phyloP scores from a whole-genome alignment of 2,113 vertebrate species.

The Perca schrenkii region DNA sequence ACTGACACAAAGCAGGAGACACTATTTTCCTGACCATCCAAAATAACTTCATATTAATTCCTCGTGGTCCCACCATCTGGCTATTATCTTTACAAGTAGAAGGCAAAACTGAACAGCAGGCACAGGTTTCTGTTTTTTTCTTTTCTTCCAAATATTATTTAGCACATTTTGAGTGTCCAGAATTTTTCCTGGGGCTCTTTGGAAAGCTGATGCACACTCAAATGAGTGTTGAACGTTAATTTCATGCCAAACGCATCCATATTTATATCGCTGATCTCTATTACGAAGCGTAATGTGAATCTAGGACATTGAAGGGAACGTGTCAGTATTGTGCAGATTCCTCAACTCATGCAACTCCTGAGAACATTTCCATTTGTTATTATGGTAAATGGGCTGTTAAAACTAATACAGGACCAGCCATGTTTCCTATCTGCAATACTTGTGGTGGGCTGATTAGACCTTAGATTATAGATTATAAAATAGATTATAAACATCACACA shows the following conservation, averaged over 20 bases:
- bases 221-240: conserved; percentile 36
- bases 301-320: conserved; percentile 7
- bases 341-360: neutral
- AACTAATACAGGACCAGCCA: conserved; percentile 13
- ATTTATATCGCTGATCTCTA: conserved; percentile 19
- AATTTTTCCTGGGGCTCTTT: conserved; percentile 11
- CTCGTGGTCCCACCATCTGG: conserved; percentile 55
- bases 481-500: neutral
- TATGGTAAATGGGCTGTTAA: conserved; percentile 29
- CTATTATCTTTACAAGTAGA: conserved; percentile 38
- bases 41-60: conserved; percentile 58
- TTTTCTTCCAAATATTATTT: neutral
- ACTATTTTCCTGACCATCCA: conserved; percentile 29
- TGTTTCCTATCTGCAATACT: conserved; percentile 3
- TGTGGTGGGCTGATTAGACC: conserved; percentile 2
- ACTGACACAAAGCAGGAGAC: conserved; percentile 52
- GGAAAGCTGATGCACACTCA: neutral
- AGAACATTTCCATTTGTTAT: conserved; percentile 6
- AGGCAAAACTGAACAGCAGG: conserved; percentile 40
- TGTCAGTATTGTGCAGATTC: conserved; percentile 4
- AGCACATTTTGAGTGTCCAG: neutral
- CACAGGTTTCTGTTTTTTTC: conserved; percentile 20
- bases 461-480: too few relatives aligned
- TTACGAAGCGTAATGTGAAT: conserved; percentile 9
- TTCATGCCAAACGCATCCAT: neutral